Percentiles rank a stretch among this genome's conserved stretches.
Evolutionary conservation across 2,113 vertebrate species (phyloP).

Genomic region (Platycercus adscitus): DNA sequence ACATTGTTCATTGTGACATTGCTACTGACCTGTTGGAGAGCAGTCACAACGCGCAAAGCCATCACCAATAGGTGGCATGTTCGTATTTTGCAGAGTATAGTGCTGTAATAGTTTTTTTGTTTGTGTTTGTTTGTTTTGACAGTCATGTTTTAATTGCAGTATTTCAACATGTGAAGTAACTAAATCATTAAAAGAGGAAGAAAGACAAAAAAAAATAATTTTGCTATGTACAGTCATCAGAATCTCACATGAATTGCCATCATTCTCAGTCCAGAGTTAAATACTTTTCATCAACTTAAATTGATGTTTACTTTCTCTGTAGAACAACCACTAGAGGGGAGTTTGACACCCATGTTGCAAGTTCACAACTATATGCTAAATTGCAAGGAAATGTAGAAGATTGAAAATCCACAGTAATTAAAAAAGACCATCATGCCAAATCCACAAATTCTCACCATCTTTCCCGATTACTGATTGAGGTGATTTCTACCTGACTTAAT

Average conservation of each 20-base stretch:
- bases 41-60: not conserved
- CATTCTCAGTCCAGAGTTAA: not conserved
- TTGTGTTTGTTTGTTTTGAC: constrained; percentile 34
- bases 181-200: constrained; percentile 17
- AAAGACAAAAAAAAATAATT: constrained; percentile 18
- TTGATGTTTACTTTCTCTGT: constrained; percentile 40
- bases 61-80: constrained; percentile 50
- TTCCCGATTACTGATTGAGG: constrained; percentile 21
- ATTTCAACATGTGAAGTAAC: constrained; percentile 43
- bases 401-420: constrained; percentile 31
- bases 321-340: constrained; percentile 59
- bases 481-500: constrained; percentile 42
- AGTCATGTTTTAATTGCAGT: constrained; percentile 47
- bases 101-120: not conserved
- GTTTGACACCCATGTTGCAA: constrained; percentile 30
- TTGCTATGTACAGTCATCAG: not conserved
- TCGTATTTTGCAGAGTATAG: constrained; percentile 12
- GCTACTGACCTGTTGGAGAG: not conserved
- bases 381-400: not conserved
- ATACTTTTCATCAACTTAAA: constrained; percentile 32
- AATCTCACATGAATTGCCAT: constrained; percentile 1
- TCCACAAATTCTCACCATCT: not conserved
- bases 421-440: constrained; percentile 24
- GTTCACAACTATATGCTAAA: constrained; percentile 21
- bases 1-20: not conserved